Evolutionary conservation across 2,888 invertebrate genomes (phyloP).

Genomic region (Glyphotaelius pellucidus): DNA sequence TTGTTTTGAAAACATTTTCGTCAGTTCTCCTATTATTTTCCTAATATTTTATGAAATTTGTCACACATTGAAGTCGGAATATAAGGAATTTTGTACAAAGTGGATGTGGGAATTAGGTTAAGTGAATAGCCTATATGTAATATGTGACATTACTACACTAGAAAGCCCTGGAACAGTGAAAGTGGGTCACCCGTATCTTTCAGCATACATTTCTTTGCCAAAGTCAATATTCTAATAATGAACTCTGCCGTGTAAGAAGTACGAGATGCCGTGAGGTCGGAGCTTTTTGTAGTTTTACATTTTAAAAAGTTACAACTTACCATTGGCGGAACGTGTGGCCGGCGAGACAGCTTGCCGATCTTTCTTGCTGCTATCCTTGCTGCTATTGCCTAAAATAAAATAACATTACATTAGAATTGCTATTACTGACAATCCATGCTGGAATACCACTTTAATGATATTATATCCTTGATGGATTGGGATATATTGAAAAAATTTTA

Average conservation of each 20-base stretch:
- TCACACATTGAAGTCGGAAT: not conserved
- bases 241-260: not conserved
- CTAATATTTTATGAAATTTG: not conserved
- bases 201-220: not conserved
- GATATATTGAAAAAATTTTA: too few relatives aligned
- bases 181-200: not conserved
- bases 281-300: not conserved
- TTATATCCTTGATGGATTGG: too few relatives aligned
- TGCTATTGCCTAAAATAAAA: slow-evolving; percentile 83
- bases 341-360: slow-evolving; percentile 84
- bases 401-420: slow-evolving; percentile 22
- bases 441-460: too few relatives aligned
- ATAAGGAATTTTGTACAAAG: not conserved
- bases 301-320: slow-evolving; percentile 71
- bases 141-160: not conserved
- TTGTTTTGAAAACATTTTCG: not conserved
- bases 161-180: not conserved
- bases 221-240: slow-evolving; percentile 2
- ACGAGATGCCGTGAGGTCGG: not conserved
- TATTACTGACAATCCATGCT: too few relatives aligned
- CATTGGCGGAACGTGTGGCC: slow-evolving; percentile 82
- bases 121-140: not conserved
- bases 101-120: not conserved
- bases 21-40: not conserved
- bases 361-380: slow-evolving; percentile 80